Conservation (phyloP, 2,888 invertebrate species). For the Lutraria lutraria region DNA sequence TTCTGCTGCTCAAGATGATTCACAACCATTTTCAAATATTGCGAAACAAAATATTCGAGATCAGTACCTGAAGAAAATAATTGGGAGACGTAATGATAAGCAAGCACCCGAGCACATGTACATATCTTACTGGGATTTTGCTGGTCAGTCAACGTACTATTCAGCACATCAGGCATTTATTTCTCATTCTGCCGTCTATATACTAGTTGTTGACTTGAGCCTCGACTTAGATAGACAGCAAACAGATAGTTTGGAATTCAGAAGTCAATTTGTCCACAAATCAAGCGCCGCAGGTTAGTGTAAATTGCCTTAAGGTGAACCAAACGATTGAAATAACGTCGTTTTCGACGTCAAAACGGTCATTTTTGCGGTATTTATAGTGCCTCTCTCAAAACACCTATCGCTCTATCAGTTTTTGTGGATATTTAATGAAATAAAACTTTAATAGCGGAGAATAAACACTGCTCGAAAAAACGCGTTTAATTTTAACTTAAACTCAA, state of each 20-base stretch:
- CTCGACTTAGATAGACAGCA: conserved; percentile 3
- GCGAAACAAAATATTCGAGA: not conserved
- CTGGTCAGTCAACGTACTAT: conserved; percentile 53
- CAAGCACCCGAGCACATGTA: conserved; percentile 31
- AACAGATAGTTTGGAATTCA: conserved; percentile 24
- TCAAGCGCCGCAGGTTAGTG: conserved; percentile 32
- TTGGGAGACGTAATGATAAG: conserved; percentile 9
- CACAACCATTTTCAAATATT: not conserved
- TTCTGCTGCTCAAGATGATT: not conserved
- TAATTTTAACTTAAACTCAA: too few species aligned
- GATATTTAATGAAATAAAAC: too few species aligned
- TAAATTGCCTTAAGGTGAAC: too few species aligned
- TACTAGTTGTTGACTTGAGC: conserved; percentile 51
- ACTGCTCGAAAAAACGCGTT: too few species aligned
- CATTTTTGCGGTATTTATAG: too few species aligned
- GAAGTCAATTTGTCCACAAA: conserved; percentile 11
- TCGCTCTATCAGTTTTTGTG: too few species aligned
- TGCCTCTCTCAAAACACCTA: too few species aligned
- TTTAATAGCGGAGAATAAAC: too few species aligned
- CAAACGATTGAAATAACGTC: too few species aligned
- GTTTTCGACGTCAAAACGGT: not conserved
- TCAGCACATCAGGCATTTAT: conserved; percentile 51
- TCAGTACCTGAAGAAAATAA: conserved; percentile 23
- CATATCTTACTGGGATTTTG: conserved; percentile 55
- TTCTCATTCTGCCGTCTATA: conserved; percentile 48